A percentile compares a stretch with the other conserved stretches of the same genome.
Conservation (phyloP, 2,797 vertebrate species). For the Calcarius lapponicus region DNA sequence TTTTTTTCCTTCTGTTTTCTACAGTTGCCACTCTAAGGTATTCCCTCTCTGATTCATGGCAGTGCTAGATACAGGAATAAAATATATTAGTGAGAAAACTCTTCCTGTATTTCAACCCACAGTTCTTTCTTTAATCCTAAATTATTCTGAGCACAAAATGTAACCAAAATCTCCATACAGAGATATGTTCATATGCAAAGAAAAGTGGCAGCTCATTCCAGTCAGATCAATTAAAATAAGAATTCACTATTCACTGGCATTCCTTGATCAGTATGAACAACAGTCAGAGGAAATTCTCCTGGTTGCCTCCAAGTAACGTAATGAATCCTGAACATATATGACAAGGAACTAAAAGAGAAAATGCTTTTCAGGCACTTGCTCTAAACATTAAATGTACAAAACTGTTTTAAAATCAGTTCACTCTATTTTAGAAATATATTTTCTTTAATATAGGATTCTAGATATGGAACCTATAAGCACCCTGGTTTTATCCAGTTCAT, state of each 20-base stretch:
- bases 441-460: neutral
- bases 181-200: slow-evolving; percentile 38
- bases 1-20: slow-evolving; percentile 38
- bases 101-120: neutral
- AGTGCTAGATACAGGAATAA: neutral
- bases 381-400: slow-evolving; percentile 54
- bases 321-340: slow-evolving; percentile 42
- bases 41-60: neutral
- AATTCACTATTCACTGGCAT: slow-evolving; percentile 33
- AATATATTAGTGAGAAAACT: neutral
- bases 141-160: slow-evolving; percentile 57
- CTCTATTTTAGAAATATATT: neutral
- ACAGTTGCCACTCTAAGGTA: slow-evolving; percentile 38
- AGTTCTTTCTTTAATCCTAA: slow-evolving; percentile 49
- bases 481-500: neutral
- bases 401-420: slow-evolving; percentile 29
- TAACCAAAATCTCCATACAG: slow-evolving; percentile 28
- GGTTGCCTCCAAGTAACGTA: slow-evolving; percentile 44
- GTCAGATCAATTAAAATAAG: slow-evolving; percentile 69
- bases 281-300: slow-evolving; percentile 58
- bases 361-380: slow-evolving; percentile 35
- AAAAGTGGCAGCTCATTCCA: slow-evolving; percentile 50
- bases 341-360: slow-evolving; percentile 58
- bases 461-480: neutral
- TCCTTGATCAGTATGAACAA: slow-evolving; percentile 64